Evolutionary conservation across 2,113 vertebrate genomes (phyloP).

Genomic region (Anarhynchus alexandrinus): DNA sequence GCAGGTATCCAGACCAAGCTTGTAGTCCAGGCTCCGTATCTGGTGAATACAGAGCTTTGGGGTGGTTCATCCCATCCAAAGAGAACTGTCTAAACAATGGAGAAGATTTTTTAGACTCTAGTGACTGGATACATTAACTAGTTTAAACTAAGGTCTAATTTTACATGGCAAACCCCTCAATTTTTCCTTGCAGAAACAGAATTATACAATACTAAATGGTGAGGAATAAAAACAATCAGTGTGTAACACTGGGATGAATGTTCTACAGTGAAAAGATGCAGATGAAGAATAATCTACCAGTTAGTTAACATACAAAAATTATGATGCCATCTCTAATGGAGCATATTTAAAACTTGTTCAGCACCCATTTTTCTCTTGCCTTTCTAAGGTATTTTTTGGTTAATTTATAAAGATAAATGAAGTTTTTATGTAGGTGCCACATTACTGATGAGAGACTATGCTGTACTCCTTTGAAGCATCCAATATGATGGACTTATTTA

Average conservation of each 20-base stretch:
- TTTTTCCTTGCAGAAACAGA: background rate
- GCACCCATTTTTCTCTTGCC: background rate
- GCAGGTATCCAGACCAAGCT: background rate
- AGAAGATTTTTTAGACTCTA: background rate
- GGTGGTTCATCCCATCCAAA: background rate
- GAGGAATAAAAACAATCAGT: background rate
- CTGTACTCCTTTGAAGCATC: background rate
- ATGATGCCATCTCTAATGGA: background rate
- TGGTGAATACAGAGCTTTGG: background rate
- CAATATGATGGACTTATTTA: background rate
- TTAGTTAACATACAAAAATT: background rate
- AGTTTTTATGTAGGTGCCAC: background rate
- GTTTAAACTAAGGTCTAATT: background rate
- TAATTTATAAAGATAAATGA: background rate
- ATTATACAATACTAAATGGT: background rate
- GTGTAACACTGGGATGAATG: background rate
- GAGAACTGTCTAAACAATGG: background rate
- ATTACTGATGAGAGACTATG: background rate
- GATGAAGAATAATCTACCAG: background rate
- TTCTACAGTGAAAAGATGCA: background rate
- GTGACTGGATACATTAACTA: background rate
- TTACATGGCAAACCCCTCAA: background rate
- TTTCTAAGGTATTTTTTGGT: background rate
- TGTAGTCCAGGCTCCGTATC: background rate
- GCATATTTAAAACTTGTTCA: background rate